Percentiles rank a stretch among this genome's conserved stretches.
These are phyloP conservation scores for Cynocephalus volans DNA, from an alignment of 2,113 vertebrate species.

Conservation along the genomic window DNA sequence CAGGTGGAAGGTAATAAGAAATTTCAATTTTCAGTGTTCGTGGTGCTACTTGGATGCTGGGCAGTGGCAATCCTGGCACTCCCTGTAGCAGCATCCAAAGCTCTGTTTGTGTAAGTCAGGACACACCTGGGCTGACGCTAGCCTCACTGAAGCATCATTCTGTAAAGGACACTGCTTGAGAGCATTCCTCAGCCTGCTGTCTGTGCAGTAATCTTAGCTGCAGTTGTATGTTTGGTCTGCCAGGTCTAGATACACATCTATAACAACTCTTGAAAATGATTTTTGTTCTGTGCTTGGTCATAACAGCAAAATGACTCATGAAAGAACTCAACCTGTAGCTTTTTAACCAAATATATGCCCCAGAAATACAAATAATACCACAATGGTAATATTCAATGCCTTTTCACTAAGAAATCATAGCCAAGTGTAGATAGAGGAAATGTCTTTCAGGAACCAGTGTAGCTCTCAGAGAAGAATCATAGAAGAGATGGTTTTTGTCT, in stretches of 20 bases:
- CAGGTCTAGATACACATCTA: neutral
- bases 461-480: neutral
- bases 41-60: neutral
- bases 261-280: neutral
- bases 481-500: neutral
- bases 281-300: conserved; percentile 1
- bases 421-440: neutral
- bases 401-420: conserved; percentile 23
- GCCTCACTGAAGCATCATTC: neutral
- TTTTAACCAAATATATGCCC: neutral
- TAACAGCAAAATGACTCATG: conserved; percentile 12
- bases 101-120: neutral
- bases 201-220: neutral
- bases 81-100: neutral
- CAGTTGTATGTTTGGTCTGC: neutral
- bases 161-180: neutral
- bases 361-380: neutral
- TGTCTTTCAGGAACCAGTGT: neutral
- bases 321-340: neutral
- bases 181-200: neutral
- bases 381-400: neutral
- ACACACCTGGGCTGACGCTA: neutral
- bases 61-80: neutral
- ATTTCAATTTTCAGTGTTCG: neutral
- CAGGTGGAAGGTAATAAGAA: conserved; percentile 4